phyloP scores from a whole-genome alignment of 2,888 invertebrate species.

The Eristalinus aeneus region DNA sequence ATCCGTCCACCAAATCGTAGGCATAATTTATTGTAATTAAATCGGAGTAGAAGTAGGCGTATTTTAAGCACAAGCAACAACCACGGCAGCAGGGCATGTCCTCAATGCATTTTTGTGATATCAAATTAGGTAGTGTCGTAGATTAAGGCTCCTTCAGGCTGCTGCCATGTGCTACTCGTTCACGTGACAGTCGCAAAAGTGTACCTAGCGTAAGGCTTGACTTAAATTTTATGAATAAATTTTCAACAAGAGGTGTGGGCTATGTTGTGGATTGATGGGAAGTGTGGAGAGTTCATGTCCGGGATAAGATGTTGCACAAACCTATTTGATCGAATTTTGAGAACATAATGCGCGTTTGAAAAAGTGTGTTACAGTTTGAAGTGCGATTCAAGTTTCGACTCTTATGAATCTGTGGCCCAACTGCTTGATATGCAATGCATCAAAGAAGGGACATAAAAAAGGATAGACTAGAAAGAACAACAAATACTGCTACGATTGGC shows the following conservation, averaged over 20 bases:
- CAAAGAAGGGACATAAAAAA: too few relatives aligned
- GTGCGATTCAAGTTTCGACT: too few relatives aligned
- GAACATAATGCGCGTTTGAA: too few relatives aligned
- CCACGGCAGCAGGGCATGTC: constrained; percentile 51
- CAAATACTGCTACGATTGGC: too few relatives aligned
- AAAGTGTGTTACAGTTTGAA: too few relatives aligned
- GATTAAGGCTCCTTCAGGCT: not conserved
- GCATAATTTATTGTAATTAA: constrained; percentile 47
- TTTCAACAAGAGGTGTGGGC: not conserved
- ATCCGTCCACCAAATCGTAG: not conserved
- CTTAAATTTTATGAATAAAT: not conserved
- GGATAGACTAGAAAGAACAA: too few relatives aligned
- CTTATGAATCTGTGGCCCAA: too few relatives aligned
- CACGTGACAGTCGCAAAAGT: not conserved
- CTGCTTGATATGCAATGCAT: too few relatives aligned
- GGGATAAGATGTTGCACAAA: too few relatives aligned
- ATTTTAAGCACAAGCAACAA: constrained; percentile 29
- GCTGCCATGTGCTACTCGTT: not conserved
- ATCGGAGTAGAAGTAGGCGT: constrained; percentile 4
- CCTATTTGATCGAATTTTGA: too few relatives aligned
- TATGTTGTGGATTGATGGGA: not conserved
- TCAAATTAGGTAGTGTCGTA: constrained; percentile 13
- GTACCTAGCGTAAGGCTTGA: not conserved
- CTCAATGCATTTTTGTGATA: constrained; percentile 44
- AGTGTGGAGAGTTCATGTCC: too few relatives aligned